Conservation (phyloP, 2,797 vertebrate species). For the Spinus pinus region DNA sequence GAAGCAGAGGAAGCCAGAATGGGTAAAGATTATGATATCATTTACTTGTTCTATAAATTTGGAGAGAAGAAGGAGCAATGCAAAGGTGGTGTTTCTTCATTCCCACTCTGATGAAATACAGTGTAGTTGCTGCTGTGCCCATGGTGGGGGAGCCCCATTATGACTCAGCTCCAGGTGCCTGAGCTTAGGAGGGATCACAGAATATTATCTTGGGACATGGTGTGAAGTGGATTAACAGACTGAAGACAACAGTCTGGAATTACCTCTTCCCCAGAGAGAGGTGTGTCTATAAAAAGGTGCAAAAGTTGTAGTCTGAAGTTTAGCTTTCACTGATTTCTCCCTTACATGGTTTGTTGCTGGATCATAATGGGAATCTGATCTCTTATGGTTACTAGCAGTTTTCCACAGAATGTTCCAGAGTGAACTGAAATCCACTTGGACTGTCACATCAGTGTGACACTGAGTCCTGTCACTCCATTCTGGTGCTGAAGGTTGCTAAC, state of each 20-base stretch:
- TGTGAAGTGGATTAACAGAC: neutral
- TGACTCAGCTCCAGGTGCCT: neutral
- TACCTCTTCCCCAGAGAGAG: neutral
- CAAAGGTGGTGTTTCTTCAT: neutral
- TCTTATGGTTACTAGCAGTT: neutral
- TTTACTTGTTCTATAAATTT: neutral
- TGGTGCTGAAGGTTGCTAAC: neutral
- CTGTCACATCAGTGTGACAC: neutral
- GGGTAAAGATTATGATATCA: conserved; percentile 79
- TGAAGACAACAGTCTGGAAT: neutral
- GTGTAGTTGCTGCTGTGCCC: rapidly evolving
- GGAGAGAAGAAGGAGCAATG: neutral
- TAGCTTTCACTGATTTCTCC: neutral
- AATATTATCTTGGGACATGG: neutral
- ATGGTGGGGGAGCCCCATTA: neutral
- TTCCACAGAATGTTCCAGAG: neutral
- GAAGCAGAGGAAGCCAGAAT: conserved; percentile 94
- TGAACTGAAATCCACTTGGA: neutral
- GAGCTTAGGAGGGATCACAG: neutral
- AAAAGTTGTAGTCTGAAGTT: neutral
- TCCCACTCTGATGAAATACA: neutral
- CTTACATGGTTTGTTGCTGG: neutral
- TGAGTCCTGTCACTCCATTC: neutral
- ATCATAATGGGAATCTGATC: neutral
- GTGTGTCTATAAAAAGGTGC: neutral